Evolutionary conservation across 2,797 vertebrate species (phyloP).

Genomic region (Myotis planiceps): DNA sequence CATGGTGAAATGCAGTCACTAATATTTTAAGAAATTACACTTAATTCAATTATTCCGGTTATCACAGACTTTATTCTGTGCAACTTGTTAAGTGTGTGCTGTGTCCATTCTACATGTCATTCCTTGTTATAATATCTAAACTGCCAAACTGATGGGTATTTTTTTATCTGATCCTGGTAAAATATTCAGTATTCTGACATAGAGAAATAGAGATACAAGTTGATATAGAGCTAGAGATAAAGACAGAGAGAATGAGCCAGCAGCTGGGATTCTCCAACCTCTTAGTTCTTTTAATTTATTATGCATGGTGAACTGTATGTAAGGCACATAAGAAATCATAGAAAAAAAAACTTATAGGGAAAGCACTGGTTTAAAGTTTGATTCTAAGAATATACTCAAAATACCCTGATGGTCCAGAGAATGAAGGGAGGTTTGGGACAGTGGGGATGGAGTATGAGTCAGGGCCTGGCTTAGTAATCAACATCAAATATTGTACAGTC

Average conservation of each 20-base stretch:
- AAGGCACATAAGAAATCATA: not conserved
- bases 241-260: not conserved
- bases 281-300: not conserved
- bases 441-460: not conserved
- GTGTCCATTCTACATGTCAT: not conserved
- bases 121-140: not conserved
- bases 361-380: not conserved
- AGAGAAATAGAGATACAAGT: not conserved
- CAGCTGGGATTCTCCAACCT: not conserved
- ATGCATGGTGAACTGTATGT: not conserved
- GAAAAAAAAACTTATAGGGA: not conserved
- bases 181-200: not conserved
- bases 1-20: constrained; percentile 8
- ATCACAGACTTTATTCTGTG: not conserved
- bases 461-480: not conserved
- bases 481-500: not conserved
- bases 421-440: not conserved
- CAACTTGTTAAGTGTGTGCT: not conserved
- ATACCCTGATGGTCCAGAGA: not conserved
- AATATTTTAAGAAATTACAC: constrained; percentile 17
- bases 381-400: constrained; percentile 2
- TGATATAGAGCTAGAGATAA: not conserved
- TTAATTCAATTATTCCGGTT: not conserved
- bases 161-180: not conserved
- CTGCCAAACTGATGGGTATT: not conserved